A percentile compares a stretch with the other conserved stretches of the same genome.
Evolutionary conservation across 2,888 invertebrate genomes (phyloP).

Genomic region (Plagiodera versicolora): DNA sequence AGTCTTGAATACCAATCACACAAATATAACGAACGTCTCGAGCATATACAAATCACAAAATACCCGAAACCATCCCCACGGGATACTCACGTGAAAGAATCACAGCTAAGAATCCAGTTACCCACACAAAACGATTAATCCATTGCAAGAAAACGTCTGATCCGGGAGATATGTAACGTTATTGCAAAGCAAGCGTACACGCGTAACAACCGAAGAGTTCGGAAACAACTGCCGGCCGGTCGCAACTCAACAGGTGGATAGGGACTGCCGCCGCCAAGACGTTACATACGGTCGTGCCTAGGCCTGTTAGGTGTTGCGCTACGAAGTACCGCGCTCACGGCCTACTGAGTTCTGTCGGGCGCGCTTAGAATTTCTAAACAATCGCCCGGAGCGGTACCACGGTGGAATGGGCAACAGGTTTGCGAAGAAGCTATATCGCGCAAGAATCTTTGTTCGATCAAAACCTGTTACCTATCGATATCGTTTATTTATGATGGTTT

Average conservation of each 20-base stretch:
- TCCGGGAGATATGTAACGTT: neutral
- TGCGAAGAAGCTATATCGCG: neutral
- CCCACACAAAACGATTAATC: no score
- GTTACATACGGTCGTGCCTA: no score
- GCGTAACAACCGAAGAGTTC: neutral
- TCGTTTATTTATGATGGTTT: neutral
- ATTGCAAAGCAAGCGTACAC: neutral
- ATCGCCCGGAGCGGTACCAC: neutral
- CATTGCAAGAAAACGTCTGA: no score
- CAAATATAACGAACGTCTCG: no score
- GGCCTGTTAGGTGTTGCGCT: no score
- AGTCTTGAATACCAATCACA: neutral
- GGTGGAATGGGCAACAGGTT: neutral
- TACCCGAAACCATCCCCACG: no score
- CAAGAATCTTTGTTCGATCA: neutral
- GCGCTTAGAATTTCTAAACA: neutral
- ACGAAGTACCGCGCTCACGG: neutral
- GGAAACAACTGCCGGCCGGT: neutral
- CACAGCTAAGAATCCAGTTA: no score
- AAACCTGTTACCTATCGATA: neutral
- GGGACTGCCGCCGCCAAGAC: no score
- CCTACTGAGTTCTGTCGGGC: neutral
- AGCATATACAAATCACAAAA: no score
- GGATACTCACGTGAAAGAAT: no score
- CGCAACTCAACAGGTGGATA: neutral